Conservation (phyloP, 2,888 invertebrate species). For the Sarcophaga caerulescens region DNA sequence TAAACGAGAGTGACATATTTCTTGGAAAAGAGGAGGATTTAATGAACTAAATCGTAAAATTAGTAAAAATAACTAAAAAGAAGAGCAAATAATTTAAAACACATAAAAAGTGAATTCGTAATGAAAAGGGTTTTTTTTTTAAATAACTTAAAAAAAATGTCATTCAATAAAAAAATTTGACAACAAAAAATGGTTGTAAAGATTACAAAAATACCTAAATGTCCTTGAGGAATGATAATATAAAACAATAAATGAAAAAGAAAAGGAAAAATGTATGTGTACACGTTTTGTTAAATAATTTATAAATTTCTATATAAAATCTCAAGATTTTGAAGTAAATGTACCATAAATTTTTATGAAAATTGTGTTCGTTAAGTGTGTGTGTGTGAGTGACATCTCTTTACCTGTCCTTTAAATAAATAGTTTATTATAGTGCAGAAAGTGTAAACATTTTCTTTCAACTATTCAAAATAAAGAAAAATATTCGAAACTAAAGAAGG, state of each 20-base stretch:
- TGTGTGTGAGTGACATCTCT: neutral
- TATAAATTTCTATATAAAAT: neutral
- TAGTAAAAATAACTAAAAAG: neutral
- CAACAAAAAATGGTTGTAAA: neutral
- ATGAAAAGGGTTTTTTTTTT: neutral
- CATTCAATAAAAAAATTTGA: neutral
- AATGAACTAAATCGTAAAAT: constrained; percentile 5
- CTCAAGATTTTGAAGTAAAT: neutral
- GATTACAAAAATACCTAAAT: neutral
- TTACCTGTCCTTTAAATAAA: constrained; percentile 12
- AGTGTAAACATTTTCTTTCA: neutral
- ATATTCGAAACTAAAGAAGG: neutral
- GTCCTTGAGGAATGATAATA: constrained; percentile 40
- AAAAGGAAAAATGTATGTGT: neutral
- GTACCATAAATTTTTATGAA: neutral
- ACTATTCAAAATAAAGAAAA: neutral
- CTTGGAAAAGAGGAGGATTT: neutral
- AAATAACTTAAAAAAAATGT: neutral
- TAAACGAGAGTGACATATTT: neutral
- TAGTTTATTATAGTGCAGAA: constrained; percentile 3
- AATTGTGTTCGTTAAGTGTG: neutral
- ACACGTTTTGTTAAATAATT: neutral
- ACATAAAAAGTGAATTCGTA: neutral
- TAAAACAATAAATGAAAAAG: constrained; percentile 9
- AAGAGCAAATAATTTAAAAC: neutral